Evolutionary conservation across 2,797 vertebrate species (phyloP), one percentile per base, ranked within the genome.

Genomic region (Myiotriccus ornatus): DNA sequence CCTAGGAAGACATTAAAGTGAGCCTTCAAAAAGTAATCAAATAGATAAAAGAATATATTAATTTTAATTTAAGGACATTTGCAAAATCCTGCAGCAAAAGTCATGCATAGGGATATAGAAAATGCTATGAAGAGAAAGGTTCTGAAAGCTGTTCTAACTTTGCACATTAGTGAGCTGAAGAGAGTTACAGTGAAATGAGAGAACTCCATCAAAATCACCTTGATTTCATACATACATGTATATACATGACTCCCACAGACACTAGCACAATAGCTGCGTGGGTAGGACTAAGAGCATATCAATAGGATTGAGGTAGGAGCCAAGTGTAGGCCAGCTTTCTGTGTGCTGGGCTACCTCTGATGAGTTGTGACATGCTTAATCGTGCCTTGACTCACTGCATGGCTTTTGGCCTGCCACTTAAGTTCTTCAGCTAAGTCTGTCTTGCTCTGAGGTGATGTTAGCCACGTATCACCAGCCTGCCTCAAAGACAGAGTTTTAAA

Each of bases 231-330:
- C 14, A 14, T n/a, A 4, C 46, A 25, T 57, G 44, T 19, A 47
- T 50, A 47, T 30, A 47, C 46, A 39, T 80, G 41, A 83, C 87
- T 85, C 87, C 90, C 70, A 84, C 91, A 53, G 84, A 44, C 49
- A n/a, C 35, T 37, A 25, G 32, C 59, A 86, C 34, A 84, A 73
- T 73, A 92, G 69, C 82, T 87, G 57, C 52, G 69, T 91, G 60
- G 34, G 84, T 56, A 55, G 50, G 84, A 89, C 46, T 71, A 49
- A 62, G 71, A 7, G 14, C 43, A 80, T 28, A 43, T n/a, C 70
- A 85, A 34, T 22, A 77, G 24, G 62, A 55, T 17, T 69, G 65
- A 93, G 57, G 84, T 87, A 73, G 93, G 84, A 95, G 87, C 88
- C 47, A 35, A 84, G 69, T 81, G 62, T 87, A 81, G 89, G 82